phyloP scores from a whole-genome alignment of 2,888 invertebrate genomes.

The Tipula confusa region DNA sequence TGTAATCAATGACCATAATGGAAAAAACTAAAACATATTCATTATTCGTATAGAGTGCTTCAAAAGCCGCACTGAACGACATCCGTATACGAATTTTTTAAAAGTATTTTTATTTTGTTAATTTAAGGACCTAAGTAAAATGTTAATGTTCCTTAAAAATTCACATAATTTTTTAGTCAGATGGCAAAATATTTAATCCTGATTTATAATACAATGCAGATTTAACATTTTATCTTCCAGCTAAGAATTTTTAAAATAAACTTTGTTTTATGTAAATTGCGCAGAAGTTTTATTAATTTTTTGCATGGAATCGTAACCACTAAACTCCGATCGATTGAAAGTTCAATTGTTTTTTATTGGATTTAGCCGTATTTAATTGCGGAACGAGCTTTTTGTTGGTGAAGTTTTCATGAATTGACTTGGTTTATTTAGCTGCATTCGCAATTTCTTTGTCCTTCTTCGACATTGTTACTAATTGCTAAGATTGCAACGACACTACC shows the following conservation, averaged over 20 bases:
- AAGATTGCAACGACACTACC: too few species aligned
- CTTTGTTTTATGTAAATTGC: neutral
- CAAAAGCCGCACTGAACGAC: neutral
- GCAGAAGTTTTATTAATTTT: too few species aligned
- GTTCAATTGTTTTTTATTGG: too few species aligned
- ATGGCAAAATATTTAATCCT: neutral
- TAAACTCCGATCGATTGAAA: too few species aligned
- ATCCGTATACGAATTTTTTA: neutral
- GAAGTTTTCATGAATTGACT: too few species aligned
- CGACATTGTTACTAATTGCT: too few species aligned
- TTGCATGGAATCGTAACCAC: too few species aligned
- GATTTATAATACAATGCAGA: neutral
- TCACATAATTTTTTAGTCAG: neutral
- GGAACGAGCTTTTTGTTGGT: too few species aligned
- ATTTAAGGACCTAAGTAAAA: neutral
- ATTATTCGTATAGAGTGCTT: neutral
- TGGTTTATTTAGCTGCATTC: too few species aligned
- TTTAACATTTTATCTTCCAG: neutral
- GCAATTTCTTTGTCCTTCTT: too few species aligned
- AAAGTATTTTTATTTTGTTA: neutral
- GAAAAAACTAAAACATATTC: neutral
- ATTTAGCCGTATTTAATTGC: too few species aligned
- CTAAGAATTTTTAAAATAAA: neutral
- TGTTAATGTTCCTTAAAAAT: neutral
- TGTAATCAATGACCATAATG: neutral